Conservation (phyloP, 2,888 invertebrate species). For the Zaprionus obscuricornis region DNA sequence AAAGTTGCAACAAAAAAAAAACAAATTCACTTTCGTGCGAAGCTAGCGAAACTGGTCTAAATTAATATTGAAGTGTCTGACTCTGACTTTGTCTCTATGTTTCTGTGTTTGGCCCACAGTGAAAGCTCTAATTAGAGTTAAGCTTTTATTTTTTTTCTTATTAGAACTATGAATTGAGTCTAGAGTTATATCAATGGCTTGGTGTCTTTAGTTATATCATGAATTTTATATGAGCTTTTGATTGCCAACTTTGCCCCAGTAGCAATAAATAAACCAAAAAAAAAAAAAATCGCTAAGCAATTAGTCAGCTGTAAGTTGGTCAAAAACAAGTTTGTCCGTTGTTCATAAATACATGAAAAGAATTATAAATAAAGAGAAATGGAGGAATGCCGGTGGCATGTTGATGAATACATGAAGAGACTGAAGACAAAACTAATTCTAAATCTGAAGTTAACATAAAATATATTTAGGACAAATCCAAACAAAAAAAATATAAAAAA, state of each 20-base stretch:
- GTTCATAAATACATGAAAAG: too few relatives aligned
- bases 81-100: background rate
- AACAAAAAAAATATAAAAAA: too few relatives aligned
- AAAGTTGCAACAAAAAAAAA: conserved; percentile 32
- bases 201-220: too few relatives aligned
- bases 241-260: conserved; percentile 18
- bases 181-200: conserved; percentile 3
- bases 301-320: conserved; percentile 50
- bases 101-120: conserved; percentile 10
- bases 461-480: too few relatives aligned
- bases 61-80: conserved; percentile 20
- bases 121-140: too few relatives aligned
- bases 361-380: too few relatives aligned
- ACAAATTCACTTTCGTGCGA: conserved; percentile 79
- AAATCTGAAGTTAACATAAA: too few relatives aligned
- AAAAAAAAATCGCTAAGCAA: conserved; percentile 25
- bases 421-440: too few relatives aligned
- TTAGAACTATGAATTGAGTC: background rate
- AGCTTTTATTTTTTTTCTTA: background rate
- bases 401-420: too few relatives aligned
- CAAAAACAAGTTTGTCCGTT: conserved; percentile 44
- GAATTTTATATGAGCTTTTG: background rate
- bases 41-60: conserved; percentile 80
- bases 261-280: conserved; percentile 32
- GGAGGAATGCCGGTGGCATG: too few relatives aligned